Evolutionary conservation across 2,888 invertebrate genomes (phyloP), one percentile per base, ranked within the genome.

Genomic region (Dusona sp.): DNA sequence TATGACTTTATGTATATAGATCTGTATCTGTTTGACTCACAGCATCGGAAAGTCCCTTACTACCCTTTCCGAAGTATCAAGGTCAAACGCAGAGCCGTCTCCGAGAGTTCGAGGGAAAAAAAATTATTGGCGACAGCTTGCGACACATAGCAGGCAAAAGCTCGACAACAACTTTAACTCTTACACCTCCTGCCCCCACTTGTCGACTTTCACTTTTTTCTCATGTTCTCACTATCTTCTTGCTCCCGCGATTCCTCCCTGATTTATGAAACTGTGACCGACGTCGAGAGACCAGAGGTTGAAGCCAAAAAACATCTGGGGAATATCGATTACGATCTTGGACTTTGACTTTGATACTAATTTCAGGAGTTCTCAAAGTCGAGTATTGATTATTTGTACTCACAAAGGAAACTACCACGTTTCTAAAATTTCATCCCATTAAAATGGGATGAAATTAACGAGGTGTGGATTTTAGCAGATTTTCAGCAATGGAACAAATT

Each of bases 81-180:
- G 45, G 73, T 36, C 73, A 48, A 16, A n/a, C 29, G 25, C 0
- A 13, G 22, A 45, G n/a, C 1, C 29, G 29, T 25, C 38, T 38
- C 22, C n/a, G 33, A 61, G 36, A 48, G 61, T 29, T n/a, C 33
- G 11, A 45, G 51, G 8, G n/a, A 45, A 68, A 45, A 61, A 72
- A 33, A 54, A 33, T 22, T 61, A 72, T 70, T 11, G 38, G 68
- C 68, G 54, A 54, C 79, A 79, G 68, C 68, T 79, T 79, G 79
- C 33, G 45, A 42, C 57, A 36, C 42, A 36, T 42, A 7, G 25
- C 54, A 11, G n/a, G 19, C 19, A 19, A 38, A 78, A 51, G 36
- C 74, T 64, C 75, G 61, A 64, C 54, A 79, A 79, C 68, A 79
- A 79, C 68, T 79, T 79, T 79, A 68, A 57, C 67, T 68, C 9